Evolutionary conservation across 2,113 vertebrate genomes (phyloP), one percentile per base, ranked within the genome.

Genomic region (Tachuris rubrigastra): DNA sequence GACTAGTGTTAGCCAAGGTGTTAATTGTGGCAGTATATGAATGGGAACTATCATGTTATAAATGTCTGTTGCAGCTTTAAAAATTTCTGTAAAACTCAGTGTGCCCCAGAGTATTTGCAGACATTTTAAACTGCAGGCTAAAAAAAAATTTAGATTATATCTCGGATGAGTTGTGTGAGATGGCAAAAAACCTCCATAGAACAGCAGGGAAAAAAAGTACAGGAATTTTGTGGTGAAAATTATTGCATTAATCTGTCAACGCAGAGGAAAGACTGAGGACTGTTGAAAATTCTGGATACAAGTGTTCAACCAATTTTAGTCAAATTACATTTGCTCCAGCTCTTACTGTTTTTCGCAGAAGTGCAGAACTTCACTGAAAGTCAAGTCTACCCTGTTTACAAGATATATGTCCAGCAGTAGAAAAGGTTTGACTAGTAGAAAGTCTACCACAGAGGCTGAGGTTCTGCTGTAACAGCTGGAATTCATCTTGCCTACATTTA

Each of bases 221-320:
- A 23, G 8, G 17, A 42, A 22, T 35, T 67, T 2, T 35, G 31
- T 65, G 12, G 68, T 55, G 14, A 8, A 16, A 56, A 18, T 42
- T 10, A 42, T 4, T n/a, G 0, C 4, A 56, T 53, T 1, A 1
- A 15, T 39, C 7, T 53, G 3, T 30, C 35, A 8, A 23, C 6
- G 7, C 5, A 31, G 9, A 82, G 8, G 8, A 37, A 44, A 37
- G 8, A 20, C 17, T 53, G 13, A 47, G 9, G 15, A 46, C 22
- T n/a, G 5, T 5, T 35, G 13, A 60, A 82, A 28, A 19, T 50
- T 21, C 16, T 25, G 21, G 9, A 22, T 41, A n/a, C 1, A 46
- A 6, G 2, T 28, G 65, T 17, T 27, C 13, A 41, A 72, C 0
- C 0, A 13, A 18, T 47, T 81, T 62, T 60, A 44, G 33, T 50